Conservation (phyloP, 2,797 vertebrate genomes). For the Propithecus perrieri region DNA sequence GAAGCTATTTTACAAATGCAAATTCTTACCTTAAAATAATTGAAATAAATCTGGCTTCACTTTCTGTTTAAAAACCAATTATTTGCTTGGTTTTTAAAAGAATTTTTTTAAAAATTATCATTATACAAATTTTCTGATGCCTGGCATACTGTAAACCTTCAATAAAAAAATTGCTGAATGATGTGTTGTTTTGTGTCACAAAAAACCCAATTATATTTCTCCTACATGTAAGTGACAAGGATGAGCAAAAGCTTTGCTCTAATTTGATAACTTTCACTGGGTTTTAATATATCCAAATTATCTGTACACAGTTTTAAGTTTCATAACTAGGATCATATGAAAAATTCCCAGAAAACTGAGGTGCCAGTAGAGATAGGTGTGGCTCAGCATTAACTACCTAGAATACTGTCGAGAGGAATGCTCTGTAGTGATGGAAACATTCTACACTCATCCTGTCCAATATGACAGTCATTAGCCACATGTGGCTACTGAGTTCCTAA, state of each 20-base stretch:
- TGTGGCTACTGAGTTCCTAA: not conserved
- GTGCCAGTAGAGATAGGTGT: not conserved
- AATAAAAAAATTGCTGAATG: not conserved
- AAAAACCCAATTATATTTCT: not conserved
- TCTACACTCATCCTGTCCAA: not conserved
- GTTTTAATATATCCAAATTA: not conserved
- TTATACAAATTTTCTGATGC: not conserved
- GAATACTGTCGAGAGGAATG: not conserved
- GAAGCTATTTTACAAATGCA: not conserved
- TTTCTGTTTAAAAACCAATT: not conserved
- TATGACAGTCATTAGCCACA: not conserved
- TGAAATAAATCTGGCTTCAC: not conserved
- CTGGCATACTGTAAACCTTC: not conserved
- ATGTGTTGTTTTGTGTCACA: not conserved
- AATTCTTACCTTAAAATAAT: conserved; percentile 41
- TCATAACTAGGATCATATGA: not conserved
- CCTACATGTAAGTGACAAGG: not conserved
- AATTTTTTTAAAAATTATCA: not conserved
- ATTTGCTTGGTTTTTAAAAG: not conserved
- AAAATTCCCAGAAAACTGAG: not conserved
- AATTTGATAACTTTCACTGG: not conserved
- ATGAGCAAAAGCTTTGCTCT: not conserved
- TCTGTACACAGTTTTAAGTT: not conserved
- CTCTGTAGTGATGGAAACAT: not conserved
- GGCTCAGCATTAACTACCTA: not conserved